Evolutionary conservation across 2,888 invertebrate genomes (phyloP), one percentile per base, ranked within the genome.

Genomic region (Maniola hyperantus): DNA sequence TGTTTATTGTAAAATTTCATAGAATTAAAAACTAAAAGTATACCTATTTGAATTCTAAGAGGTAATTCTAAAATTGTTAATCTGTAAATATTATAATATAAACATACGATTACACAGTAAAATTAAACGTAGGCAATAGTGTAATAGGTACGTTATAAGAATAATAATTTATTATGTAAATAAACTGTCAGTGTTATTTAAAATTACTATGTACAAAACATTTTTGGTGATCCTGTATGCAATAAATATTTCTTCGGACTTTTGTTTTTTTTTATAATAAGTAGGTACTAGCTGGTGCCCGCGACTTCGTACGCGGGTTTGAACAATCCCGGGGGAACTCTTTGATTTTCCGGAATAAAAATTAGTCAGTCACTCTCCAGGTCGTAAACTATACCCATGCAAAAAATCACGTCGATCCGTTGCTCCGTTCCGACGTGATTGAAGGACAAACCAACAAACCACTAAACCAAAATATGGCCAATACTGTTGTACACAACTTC

Each of bases 191-290:
- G 82, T 89, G 91, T 91, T 90, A 87, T 83, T 82, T 81, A 84
- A 80, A 83, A 83, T 87, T 74, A 72, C 70, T 84, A 79, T 91
- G 91, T 91, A 91, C 89, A 91, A 51, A 84, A 85, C 75, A 78
- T 84, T 87, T 91, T 91, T 86, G 83, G 85, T 89, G 89, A 89
- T 89, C 84, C 87, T 83, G 85, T 90, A 91, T 80, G 91, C 91
- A 91, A 90, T 91, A 91, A 91, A 91, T 82, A 89, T 79, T 90
- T 89, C 89, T 87, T 87, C 88, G 88, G 81, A 79, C 59, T 18
- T 67, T 66, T 69, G 71, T 76, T 50, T 60, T 60, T 18, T 48
- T 50, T 59, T 18, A 8, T 51, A n/a, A 7, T 6, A 34, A 34
- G 5, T 34, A 7, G 6, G 6, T 5, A 33, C 33, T 33, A 33